Evolutionary conservation across 1,140 invertebrate genomes (phyloP), one percentile per base, ranked within the genome.

Genomic region (Halictus rubicundus): DNA sequence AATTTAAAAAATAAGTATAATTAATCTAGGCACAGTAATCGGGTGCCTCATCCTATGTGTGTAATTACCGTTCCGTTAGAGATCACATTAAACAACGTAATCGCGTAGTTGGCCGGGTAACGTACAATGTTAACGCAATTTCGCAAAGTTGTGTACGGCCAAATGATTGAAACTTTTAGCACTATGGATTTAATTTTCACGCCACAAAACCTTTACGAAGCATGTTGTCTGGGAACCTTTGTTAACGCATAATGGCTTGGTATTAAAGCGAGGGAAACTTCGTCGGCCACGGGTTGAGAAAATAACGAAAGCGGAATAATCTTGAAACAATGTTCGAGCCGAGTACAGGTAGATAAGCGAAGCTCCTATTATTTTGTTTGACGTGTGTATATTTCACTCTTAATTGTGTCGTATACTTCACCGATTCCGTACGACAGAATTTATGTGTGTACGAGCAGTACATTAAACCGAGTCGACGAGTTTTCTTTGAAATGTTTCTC

Each of bases 321-420:
- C 70, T 27, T 32, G 8, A 25, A 63, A 72, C 70, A 72, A 72
- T 73, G 70, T 60, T 64, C 7, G 49, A 64, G 52, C 70, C 39
- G 42, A n/a, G 21, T 61, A 4, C 42, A 52, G 65, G 57, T 68
- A 23, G 23, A 61, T n/a, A 42, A 16, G 39, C 39, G 23, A 65
- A 16, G 42, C 25, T 46, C 8, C 65, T 42, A 65, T 77, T 68
- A 68, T 76, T n/a, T 23, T 49, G 54, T 32, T 42, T 23, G 25
- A 19, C 21, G 46, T 1, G 23, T 16, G 16, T 59, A 52, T 52
- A 60, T 77, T 59, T 77, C 23, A 23, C 19, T 32, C 37, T 68
- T 59, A 77, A 68, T 68, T 65, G 37, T 10, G 19, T 59, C 49
- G 5, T 46, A 59, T n/a, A 60, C 39, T 23, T 49, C 64, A 23